A percentile compares a stretch with the other conserved stretches of the same genome.
phyloP scores from a whole-genome alignment of 2,113 vertebrate species.

The rabbit (Oryctolagus cuniculus) region mOryCun1.1 NC_091436.1:53433001-53433500 shows the following conservation, averaged over 20 bases:
- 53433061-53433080: not conserved
- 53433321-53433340: not conserved
- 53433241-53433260: slow-evolving; percentile 58
- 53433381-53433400: not conserved
- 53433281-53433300: not conserved
- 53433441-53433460: not conserved
- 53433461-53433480: not conserved
- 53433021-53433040: not conserved
- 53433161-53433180: slow-evolving; percentile 32
- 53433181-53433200: slow-evolving; percentile 62
- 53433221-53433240: slow-evolving; percentile 63
- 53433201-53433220: slow-evolving; percentile 56
- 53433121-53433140: not conserved
- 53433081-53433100: slow-evolving; percentile 24
- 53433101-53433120: slow-evolving; percentile 36
- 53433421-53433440: not conserved
- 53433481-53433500: no score
- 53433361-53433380: not conserved
- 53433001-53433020: not conserved
- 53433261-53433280: slow-evolving; percentile 19
- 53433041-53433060: not conserved
- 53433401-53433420: not conserved
- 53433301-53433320: not conserved
- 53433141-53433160: not conserved
- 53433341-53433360: not conserved